Evolutionary conservation across 2,113 vertebrate genomes (phyloP).

Genomic region (Mobula birostris): DNA sequence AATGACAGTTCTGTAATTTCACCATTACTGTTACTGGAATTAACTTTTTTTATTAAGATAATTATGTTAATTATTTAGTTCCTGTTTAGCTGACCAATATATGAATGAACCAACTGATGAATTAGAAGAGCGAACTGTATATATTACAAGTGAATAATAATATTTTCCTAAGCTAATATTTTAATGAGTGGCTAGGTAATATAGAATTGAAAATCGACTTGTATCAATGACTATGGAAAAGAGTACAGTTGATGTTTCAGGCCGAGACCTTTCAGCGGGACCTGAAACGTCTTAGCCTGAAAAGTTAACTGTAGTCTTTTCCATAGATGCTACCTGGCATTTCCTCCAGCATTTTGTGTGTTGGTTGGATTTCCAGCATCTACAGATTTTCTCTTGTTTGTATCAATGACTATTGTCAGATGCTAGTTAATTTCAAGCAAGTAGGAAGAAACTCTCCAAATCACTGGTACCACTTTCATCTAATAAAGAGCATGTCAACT

Average conservation of each 20-base stretch:
- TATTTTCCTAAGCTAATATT: neutral
- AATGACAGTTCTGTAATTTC: neutral
- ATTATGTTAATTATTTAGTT: neutral
- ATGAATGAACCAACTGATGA: neutral
- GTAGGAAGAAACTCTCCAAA: neutral
- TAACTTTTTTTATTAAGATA: neutral
- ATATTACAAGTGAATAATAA: neutral
- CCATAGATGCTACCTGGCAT: too few relatives aligned
- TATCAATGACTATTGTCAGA: neutral
- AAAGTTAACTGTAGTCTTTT: too few relatives aligned
- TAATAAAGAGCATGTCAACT: neutral
- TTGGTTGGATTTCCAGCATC: too few relatives aligned
- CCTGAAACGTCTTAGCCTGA: too few relatives aligned
- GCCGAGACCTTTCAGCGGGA: too few relatives aligned
- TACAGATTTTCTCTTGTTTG: too few relatives aligned
- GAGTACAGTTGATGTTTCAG: too few relatives aligned
- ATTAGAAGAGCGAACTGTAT: neutral
- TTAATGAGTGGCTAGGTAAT: neutral
- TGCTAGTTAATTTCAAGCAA: neutral
- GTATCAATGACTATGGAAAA: neutral
- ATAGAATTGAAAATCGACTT: neutral
- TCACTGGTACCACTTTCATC: neutral
- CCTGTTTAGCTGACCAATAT: neutral
- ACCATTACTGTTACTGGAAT: neutral
- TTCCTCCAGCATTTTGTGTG: too few relatives aligned